Conservation (phyloP, 92 coral and sea anemone species). For the Bergia sp. region DNA sequence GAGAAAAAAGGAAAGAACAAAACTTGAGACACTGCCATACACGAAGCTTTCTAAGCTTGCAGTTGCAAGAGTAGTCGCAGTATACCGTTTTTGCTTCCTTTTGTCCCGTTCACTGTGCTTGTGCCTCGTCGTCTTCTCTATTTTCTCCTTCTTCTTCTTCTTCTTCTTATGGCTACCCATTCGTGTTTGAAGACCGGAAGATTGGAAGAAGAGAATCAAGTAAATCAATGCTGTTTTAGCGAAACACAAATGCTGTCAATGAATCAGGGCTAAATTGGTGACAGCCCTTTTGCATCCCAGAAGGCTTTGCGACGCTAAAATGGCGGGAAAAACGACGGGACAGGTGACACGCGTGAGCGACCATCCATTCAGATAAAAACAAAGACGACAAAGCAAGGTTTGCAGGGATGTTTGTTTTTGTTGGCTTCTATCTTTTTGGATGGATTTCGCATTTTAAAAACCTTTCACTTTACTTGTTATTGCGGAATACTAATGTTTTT, state of each 20-base stretch:
- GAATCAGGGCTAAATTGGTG: conserved; percentile 5
- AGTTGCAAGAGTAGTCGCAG: too few species aligned
- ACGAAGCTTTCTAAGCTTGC: too few species aligned
- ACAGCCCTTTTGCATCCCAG: conserved; percentile 5
- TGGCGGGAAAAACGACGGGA: background rate
- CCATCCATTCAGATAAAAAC: conserved; percentile 7
- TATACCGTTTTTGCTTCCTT: too few species aligned
- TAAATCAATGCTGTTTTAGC: conserved; percentile 6
- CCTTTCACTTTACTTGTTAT: conserved; percentile 9
- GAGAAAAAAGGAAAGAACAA: too few species aligned
- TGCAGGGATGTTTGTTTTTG: conserved; percentile 14
- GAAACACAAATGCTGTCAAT: conserved; percentile 7
- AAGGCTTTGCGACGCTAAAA: conserved; percentile 9
- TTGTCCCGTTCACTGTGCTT: conserved; percentile 7
- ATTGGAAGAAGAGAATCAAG: conserved; percentile 4
- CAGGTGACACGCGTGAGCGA: conserved; percentile 1
- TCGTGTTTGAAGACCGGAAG: conserved; percentile 9
- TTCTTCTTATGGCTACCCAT: conserved; percentile 7
- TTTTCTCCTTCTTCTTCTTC: background rate
- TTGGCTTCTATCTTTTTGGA: conserved; percentile 13
- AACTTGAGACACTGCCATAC: too few species aligned
- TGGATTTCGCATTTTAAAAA: conserved; percentile 8
- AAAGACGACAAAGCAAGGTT: conserved; percentile 4
- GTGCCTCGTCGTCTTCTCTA: background rate
- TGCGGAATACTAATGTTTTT: background rate